Base-by-base conservation (phyloP, 2,888 invertebrate species). In the Pyrrhosoma nymphula region DNA sequence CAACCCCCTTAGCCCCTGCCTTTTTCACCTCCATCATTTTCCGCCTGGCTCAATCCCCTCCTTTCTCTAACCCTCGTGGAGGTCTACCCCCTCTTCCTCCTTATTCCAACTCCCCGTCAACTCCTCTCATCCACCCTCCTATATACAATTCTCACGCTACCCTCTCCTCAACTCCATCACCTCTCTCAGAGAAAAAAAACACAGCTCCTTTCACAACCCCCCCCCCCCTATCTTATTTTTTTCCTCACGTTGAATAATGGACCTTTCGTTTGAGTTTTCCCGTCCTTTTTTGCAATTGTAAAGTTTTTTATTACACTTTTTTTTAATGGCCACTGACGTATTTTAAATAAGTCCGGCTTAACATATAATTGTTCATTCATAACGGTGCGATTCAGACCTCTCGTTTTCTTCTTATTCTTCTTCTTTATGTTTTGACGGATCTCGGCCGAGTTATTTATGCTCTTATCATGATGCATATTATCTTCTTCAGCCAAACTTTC, bases 191-290 rank as follows among this genome's bases (percentile, higher is more conserved):
- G 23, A 23, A 26, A 26, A 26, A 69, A 69, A 12, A 14, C 60
- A 14, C 1, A 60, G 35, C 82, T 18, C 35, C 35, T 35, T 82
- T 35, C 82, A 16, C 35, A 2, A 47, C 2, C 47, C 47, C 26
- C 16, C 82, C 35, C 1, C 14, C 35, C 35, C 82, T 16, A 35
- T 55, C 89, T 89, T 56, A 10, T 35, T 88, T 55, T 55, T n/a
- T 55, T 55, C 26, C 55, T n/a, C 55, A 55, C 89, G 26, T 89
- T 89, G 89, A 89, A 89, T 89, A 89, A 89, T 89, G 89, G 89
- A 89, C 89, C 89, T 89, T 89, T 55, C 89, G 55, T 89, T 89
- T 55, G 89, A 89, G 56, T 89, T 89, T 56, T 18, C 89, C 55
- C 47, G 60, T 60, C 2, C 12, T 60, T 60, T 60, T 60, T 14